These are phyloP conservation scores for Orchestes rusci DNA, from an alignment of 2,888 invertebrate species.

Conservation along the genomic window DNA sequence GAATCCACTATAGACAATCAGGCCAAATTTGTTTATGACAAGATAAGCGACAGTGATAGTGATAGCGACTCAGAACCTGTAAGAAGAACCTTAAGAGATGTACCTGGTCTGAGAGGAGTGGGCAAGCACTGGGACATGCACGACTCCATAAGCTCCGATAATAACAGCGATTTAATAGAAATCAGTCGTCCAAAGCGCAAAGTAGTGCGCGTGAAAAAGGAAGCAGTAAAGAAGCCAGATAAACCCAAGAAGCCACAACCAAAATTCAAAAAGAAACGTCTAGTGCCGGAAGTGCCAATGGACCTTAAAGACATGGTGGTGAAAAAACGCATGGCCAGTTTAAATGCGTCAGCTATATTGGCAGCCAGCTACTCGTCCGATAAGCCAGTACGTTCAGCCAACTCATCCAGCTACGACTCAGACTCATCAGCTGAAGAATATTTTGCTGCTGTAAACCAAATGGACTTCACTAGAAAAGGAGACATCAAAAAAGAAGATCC, in stretches of 20 bases:
- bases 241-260: conserved; percentile 45
- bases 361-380: conserved; percentile 77
- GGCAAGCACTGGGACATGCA: conserved; percentile 83
- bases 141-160: conserved; percentile 54
- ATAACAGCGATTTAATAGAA: conserved; percentile 27
- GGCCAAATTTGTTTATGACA: neutral
- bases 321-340: conserved; percentile 83
- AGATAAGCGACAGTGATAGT: conserved; percentile 3
- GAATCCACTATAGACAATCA: conserved; percentile 9
- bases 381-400: conserved; percentile 52
- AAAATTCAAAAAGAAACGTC: conserved; percentile 43
- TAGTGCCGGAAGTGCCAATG: conserved; percentile 56
- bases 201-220: conserved; percentile 43
- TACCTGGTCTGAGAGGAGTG: conserved; percentile 66
- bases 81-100: conserved; percentile 59
- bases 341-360: conserved; percentile 84
- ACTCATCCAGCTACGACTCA: conserved; percentile 40
- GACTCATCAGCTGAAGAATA: conserved; percentile 44
- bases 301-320: conserved; percentile 83
- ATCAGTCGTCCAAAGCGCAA: conserved; percentile 3
- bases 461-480: conserved; percentile 36
- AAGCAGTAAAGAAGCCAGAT: conserved; percentile 31
- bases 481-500: conserved; percentile 51
- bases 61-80: conserved; percentile 25
- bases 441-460: conserved; percentile 45